Evolutionary conservation across 2,797 vertebrate species (phyloP), one percentile per base, ranked within the genome.

Genomic region (Gymnoscopelus braueri): DNA sequence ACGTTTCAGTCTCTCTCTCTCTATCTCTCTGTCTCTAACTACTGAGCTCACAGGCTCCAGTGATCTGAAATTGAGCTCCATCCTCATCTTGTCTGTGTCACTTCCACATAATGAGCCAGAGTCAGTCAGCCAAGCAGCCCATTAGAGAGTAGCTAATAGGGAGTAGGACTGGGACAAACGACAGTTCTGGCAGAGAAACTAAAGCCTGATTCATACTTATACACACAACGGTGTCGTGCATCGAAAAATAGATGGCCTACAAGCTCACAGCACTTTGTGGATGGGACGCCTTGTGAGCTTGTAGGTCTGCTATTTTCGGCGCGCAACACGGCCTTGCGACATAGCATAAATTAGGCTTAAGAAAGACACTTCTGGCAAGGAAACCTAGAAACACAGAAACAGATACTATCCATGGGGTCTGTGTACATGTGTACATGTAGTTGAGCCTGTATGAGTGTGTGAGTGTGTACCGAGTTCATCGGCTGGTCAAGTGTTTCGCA

Each of bases 91-190:
- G 57, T 89, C 79, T 72, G 69, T 52, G 77, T 84, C 89, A 83
- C 89, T 81, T 88, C 74, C 83, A 84, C 76, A 84, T 88, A 86
- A 90, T 53, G 67, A 88, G 76, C 49, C 63, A 1, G 60, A 77
- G 67, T 80, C 66, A 57, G 67, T 76, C 75, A 71, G 74, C 74
- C 80, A 78, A 82, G 71, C 73, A 35, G 73, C 73, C 69, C 84
- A 58, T 58, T 84, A 74, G 82, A 13, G n/a, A 84, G 88, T 54
- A 84, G 77, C 84, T 83, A 82, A 82, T 69, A 80, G 74, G 72
- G 84, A 84, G 80, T 79, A 64, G 5, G 61, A 72, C 63, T 68
- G 47, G 68, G 69, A 67, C 71, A 80, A 83, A 88, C 73, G 74
- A 83, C 54, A 56, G 60, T 51, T 83, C 81, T 89, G 89, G 84